Evolutionary conservation across 2,797 vertebrate species (phyloP).

Genomic region (Podargus strigoides): DNA sequence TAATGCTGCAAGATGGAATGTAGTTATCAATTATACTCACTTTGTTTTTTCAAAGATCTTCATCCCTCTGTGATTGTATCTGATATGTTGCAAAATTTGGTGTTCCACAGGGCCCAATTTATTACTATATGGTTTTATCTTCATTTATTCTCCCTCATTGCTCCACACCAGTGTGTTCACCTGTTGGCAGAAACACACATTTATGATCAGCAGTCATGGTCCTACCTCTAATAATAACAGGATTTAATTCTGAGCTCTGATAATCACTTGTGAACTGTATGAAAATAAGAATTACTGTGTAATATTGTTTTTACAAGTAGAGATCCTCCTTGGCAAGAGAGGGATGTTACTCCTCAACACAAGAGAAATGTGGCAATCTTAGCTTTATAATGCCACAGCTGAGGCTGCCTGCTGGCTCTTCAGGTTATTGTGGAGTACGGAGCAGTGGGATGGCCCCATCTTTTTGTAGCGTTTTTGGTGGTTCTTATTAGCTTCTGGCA

Average conservation of each 20-base stretch:
- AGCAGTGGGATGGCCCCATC: rapidly evolving
- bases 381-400: neutral
- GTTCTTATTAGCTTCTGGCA: neutral
- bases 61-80: slow-evolving; percentile 18
- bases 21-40: slow-evolving; percentile 11
- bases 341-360: neutral
- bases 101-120: slow-evolving; percentile 1
- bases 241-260: neutral
- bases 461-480: neutral
- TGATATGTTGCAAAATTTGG: slow-evolving; percentile 13
- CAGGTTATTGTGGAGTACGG: neutral
- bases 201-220: neutral
- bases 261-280: neutral
- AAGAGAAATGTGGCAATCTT: neutral
- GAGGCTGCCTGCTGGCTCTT: neutral
- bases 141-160: neutral
- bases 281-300: neutral
- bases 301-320: neutral
- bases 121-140: neutral
- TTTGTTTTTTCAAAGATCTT: slow-evolving; percentile 36
- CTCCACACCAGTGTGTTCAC: neutral
- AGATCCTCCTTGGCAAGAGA: neutral
- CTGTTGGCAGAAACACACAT: neutral
- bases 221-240: neutral
- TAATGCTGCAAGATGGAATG: neutral